Percentiles rank a stretch among this genome's conserved stretches.
Evolutionary conservation across 2,888 invertebrate genomes (phyloP).

Genomic region (Clitarchus hookeri): DNA sequence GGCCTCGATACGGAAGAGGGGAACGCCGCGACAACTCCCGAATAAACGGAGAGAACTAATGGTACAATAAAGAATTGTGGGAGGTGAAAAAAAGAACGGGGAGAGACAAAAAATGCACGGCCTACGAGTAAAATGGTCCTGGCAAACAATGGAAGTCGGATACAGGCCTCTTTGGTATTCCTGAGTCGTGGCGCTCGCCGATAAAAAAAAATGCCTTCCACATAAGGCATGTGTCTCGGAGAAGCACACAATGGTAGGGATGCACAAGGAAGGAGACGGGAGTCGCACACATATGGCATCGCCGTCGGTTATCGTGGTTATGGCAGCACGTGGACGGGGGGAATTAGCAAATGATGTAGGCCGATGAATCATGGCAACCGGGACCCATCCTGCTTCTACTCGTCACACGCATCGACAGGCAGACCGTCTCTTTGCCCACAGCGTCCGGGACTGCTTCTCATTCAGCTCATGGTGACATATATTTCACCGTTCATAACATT

Average conservation of each 20-base stretch:
- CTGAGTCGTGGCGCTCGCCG: neutral
- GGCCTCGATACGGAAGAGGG: neutral
- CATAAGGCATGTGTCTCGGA: neutral
- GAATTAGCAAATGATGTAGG: too few relatives aligned
- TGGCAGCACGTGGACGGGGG: neutral
- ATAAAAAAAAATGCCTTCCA: neutral
- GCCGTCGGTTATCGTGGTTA: neutral
- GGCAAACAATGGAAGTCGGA: neutral
- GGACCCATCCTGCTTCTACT: too few relatives aligned
- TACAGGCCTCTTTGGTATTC: neutral
- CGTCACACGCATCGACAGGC: too few relatives aligned
- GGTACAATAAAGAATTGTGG: neutral
- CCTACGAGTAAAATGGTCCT: neutral
- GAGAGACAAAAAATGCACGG: neutral
- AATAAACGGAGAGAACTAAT: neutral
- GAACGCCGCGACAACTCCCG: neutral
- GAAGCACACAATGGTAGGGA: neutral
- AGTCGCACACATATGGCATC: neutral
- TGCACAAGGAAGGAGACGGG: neutral
- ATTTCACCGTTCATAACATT: too few relatives aligned
- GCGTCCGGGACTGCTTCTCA: too few relatives aligned
- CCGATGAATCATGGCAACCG: too few relatives aligned
- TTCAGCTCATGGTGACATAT: too few relatives aligned
- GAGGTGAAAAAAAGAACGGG: neutral
- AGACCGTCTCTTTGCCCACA: too few relatives aligned